These are phyloP conservation scores for Antrozous pallidus DNA, from an alignment of 2,797 vertebrate genomes.

Conservation along the genomic window DNA sequence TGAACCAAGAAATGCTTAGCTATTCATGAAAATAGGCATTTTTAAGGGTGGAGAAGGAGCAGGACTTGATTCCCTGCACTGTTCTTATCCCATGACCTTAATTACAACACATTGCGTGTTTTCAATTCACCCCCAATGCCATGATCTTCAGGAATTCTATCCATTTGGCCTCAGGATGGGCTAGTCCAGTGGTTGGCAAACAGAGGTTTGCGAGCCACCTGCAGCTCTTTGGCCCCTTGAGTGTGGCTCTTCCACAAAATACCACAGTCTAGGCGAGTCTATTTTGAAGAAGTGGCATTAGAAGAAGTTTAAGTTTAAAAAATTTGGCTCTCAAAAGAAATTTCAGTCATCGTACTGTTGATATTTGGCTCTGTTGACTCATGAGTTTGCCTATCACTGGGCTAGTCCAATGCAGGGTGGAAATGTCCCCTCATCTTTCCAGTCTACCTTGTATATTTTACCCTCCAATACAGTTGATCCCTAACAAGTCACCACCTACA, in stretches of 20 bases:
- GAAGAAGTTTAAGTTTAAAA: too few relatives aligned
- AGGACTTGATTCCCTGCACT: background rate
- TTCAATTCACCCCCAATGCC: background rate
- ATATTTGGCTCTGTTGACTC: too few relatives aligned
- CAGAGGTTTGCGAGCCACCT: too few relatives aligned
- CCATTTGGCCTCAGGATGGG: background rate
- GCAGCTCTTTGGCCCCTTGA: too few relatives aligned
- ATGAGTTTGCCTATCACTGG: too few relatives aligned
- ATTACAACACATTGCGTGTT: background rate
- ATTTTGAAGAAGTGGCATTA: too few relatives aligned
- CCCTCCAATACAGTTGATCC: background rate
- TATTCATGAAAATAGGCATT: background rate
- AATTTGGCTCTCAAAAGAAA: too few relatives aligned
- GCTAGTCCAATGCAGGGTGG: background rate
- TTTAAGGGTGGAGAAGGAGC: background rate
- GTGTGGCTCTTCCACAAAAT: too few relatives aligned
- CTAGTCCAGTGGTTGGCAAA: background rate
- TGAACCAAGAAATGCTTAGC: background rate
- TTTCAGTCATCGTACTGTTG: too few relatives aligned
- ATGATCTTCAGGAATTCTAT: background rate
- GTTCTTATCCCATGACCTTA: background rate
- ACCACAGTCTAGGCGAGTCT: too few relatives aligned
- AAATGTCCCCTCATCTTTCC: background rate
- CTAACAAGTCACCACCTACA: background rate
- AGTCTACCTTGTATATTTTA: background rate